phyloP scores from a whole-genome alignment of 2,888 invertebrate genomes.

The Elegia similella region DNA sequence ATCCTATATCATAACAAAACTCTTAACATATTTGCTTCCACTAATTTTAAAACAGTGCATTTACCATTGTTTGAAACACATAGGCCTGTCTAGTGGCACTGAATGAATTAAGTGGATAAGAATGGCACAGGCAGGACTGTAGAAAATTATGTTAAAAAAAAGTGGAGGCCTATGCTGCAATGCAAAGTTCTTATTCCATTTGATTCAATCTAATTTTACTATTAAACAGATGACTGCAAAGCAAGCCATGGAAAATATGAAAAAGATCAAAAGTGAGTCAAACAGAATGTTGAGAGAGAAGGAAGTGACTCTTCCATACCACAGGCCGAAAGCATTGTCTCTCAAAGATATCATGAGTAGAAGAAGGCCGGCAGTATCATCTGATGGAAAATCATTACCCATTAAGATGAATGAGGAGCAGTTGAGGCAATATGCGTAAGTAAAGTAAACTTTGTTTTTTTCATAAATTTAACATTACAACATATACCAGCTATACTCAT shows the following conservation, averaged over 20 bases:
- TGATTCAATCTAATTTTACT: too few relatives aligned
- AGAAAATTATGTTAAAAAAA: too few relatives aligned
- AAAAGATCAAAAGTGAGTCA: constrained; percentile 91
- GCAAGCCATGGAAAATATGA: constrained; percentile 85
- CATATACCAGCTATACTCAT: too few relatives aligned
- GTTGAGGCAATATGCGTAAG: constrained; percentile 85
- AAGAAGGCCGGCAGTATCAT: constrained; percentile 55
- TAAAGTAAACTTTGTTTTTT: constrained; percentile 27
- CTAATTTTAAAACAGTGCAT: too few relatives aligned
- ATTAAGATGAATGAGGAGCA: constrained; percentile 86
- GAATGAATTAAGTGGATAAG: too few relatives aligned
- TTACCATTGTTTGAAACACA: too few relatives aligned
- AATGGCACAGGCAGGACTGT: too few relatives aligned
- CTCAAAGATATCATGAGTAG: constrained; percentile 88
- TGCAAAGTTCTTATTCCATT: too few relatives aligned
- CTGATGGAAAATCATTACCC: constrained; percentile 67
- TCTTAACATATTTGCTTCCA: too few relatives aligned
- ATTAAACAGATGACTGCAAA: constrained; percentile 83
- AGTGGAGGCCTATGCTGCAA: too few relatives aligned
- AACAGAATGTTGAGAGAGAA: constrained; percentile 91
- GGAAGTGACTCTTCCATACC: constrained; percentile 90
- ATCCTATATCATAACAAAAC: too few relatives aligned
- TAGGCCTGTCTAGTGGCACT: too few relatives aligned
- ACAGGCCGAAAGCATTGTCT: constrained; percentile 89
- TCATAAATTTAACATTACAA: not conserved